Conservation (phyloP, 2,113 vertebrate species). For the Oryzias celebensis region DNA sequence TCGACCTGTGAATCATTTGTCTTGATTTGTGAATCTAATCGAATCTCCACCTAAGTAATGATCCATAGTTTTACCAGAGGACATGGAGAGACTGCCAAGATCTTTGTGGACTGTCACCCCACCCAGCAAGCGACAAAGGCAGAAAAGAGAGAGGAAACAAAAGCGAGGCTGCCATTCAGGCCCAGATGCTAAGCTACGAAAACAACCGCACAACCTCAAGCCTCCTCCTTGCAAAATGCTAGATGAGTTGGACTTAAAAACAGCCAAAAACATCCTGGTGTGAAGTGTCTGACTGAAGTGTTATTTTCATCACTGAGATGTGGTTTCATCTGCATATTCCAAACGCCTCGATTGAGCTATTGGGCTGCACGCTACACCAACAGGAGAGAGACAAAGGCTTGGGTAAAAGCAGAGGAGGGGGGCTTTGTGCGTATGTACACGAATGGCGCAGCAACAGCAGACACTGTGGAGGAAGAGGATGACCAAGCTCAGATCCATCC, state of each 20-base stretch:
- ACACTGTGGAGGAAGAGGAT: too few relatives aligned
- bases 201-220: neutral
- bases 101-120: neutral
- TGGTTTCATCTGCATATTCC: neutral
- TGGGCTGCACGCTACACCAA: neutral
- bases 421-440: neutral
- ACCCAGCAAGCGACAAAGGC: neutral
- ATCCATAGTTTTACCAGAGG: too few relatives aligned
- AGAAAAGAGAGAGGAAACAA: neutral
- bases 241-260: neutral
- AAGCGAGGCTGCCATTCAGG: neutral
- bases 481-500: too few relatives aligned
- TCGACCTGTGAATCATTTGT: too few relatives aligned
- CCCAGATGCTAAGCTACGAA: neutral
- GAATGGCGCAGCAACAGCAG: neutral
- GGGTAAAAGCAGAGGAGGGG: neutral
- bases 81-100: neutral
- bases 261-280: neutral
- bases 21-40: too few relatives aligned
- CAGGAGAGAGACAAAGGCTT: neutral
- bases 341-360: neutral
- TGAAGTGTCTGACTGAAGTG: neutral
- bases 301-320: neutral
- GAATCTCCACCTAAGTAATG: too few relatives aligned
- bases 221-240: neutral